Evolutionary conservation across 2,797 vertebrate species (phyloP).

Genomic region (Pseudochirops cupreus): DNA sequence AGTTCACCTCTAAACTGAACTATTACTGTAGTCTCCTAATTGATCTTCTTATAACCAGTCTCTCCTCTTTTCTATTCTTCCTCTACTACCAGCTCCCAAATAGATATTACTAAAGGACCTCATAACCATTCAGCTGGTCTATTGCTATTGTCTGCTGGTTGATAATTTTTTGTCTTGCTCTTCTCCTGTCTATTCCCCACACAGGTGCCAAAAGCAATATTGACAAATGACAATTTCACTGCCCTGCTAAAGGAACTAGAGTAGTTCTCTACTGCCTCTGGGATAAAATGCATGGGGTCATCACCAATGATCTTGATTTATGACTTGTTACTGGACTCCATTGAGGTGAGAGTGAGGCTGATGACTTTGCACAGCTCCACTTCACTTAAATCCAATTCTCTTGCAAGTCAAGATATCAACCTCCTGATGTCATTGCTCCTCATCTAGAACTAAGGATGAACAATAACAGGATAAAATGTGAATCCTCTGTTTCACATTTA

Average conservation of each 20-base stretch:
- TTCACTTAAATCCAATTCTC: background rate
- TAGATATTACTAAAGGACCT: background rate
- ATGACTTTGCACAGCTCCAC: background rate
- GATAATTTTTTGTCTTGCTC: background rate
- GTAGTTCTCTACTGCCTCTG: background rate
- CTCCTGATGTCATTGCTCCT: background rate
- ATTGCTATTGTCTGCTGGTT: background rate
- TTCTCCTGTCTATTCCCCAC: background rate
- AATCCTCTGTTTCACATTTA: background rate
- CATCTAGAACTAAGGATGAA: background rate
- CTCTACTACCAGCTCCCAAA: background rate
- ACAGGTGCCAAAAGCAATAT: background rate
- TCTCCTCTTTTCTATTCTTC: background rate
- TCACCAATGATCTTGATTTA: background rate
- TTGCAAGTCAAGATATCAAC: background rate
- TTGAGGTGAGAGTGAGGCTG: background rate
- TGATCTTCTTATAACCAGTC: background rate
- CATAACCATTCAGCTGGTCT: background rate
- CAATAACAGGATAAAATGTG: background rate
- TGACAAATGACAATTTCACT: background rate
- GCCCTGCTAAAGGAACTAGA: background rate
- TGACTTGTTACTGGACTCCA: background rate
- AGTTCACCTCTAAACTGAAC: background rate
- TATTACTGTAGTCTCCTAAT: background rate
- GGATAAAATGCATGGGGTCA: background rate